phyloP scores from a whole-genome alignment of 1,140 invertebrate species.

The Lepidurus couesii region DNA sequence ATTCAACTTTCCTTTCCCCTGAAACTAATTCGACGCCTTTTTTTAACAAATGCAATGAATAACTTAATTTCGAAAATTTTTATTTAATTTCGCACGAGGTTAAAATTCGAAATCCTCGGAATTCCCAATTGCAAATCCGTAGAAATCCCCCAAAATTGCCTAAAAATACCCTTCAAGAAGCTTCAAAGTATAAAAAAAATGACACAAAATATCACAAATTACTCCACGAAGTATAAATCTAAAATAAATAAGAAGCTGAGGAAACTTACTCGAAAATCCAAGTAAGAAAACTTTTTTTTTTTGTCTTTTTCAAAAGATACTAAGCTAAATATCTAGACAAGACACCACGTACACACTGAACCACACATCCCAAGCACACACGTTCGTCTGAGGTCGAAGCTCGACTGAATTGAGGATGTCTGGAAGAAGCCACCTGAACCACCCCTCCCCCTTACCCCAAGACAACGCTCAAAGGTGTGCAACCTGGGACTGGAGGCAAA shows the following conservation, averaged over 20 bases:
- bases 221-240: neutral
- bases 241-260: neutral
- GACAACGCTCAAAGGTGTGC: neutral
- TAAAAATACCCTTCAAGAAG: too few species aligned
- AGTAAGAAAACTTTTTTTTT: neutral
- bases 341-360: slow-evolving; percentile 8
- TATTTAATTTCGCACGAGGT: too few species aligned
- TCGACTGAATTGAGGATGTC: slow-evolving; percentile 4
- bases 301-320: neutral
- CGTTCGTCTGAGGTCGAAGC: slow-evolving; percentile 20
- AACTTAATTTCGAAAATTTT: too few species aligned
- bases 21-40: too few species aligned
- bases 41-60: too few species aligned
- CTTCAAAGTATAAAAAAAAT: too few species aligned
- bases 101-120: too few species aligned
- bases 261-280: neutral
- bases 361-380: neutral
- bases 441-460: neutral
- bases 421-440: slow-evolving; percentile 8
- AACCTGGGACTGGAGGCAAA: slow-evolving; percentile 6
- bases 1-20: too few species aligned
- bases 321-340: neutral
- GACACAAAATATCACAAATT: neutral
- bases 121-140: too few species aligned
- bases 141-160: too few species aligned